phyloP scores from a whole-genome alignment of 2,888 invertebrate genomes.

The Melanophora roralis region DNA sequence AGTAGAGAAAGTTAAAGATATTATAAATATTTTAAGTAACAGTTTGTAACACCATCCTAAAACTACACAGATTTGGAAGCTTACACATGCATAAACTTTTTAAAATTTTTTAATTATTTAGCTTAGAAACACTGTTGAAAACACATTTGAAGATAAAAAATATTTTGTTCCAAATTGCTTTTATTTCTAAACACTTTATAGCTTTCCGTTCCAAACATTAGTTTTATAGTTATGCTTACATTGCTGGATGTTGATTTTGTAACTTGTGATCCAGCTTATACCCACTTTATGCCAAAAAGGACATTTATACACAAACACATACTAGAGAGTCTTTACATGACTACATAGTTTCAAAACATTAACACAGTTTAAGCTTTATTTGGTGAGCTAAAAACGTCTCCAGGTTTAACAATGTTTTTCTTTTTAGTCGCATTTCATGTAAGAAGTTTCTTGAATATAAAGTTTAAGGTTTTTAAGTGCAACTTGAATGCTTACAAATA shows the following conservation, averaged over 20 bases:
- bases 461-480: too few relatives aligned
- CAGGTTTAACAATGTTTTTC: neutral
- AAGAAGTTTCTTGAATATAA: neutral
- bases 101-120: neutral
- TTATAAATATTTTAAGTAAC: slow-evolving; percentile 11
- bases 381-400: neutral
- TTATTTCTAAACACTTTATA: slow-evolving; percentile 42
- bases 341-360: too few relatives aligned
- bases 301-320: neutral
- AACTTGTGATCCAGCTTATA: slow-evolving; percentile 53
- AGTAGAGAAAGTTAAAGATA: neutral
- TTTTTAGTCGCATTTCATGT: neutral
- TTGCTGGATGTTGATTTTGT: slow-evolving; percentile 11
- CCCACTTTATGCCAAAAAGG: slow-evolving; percentile 26
- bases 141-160: neutral
- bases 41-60: slow-evolving; percentile 41
- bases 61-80: neutral
- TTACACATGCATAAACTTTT: neutral
- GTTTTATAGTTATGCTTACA: slow-evolving; percentile 21
- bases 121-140: too few relatives aligned
- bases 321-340: neutral
- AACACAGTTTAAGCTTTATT: neutral
- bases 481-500: too few relatives aligned
- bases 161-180: slow-evolving; percentile 43
- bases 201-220: slow-evolving; percentile 47